Percentiles rank a stretch among this genome's conserved stretches.
These are phyloP conservation scores for Callosobruchus maculatus DNA, from an alignment of 2,888 invertebrate genomes.

Conservation along the genomic window DNA sequence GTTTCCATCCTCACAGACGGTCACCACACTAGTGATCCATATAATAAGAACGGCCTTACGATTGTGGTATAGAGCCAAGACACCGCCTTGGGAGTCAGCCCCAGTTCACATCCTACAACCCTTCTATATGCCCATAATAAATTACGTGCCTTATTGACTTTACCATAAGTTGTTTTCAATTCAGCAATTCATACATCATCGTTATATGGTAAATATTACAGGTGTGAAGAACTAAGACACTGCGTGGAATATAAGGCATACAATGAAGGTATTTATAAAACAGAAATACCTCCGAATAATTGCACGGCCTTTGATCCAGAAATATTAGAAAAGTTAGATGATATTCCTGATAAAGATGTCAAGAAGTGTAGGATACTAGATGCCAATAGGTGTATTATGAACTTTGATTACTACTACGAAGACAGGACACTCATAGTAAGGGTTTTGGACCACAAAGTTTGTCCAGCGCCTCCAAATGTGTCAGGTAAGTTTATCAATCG, in stretches of 20 bases:
- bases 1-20: no score
- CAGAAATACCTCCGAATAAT: constrained; percentile 31
- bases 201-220: constrained; percentile 24
- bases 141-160: no score
- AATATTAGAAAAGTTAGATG: constrained; percentile 26
- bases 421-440: constrained; percentile 42
- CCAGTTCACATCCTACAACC: no score
- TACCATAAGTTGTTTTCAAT: no score
- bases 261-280: constrained; percentile 37
- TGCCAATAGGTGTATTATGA: constrained; percentile 48
- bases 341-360: constrained; percentile 27
- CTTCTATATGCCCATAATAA: no score
- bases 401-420: constrained; percentile 49
- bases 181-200: no score
- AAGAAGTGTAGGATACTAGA: constrained; percentile 48
- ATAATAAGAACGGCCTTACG: no score
- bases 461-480: constrained; percentile 48
- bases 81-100: no score
- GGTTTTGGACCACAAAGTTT: constrained; percentile 49
- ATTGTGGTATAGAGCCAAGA: no score
- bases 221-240: constrained; percentile 64
- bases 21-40: no score
- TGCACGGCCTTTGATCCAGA: constrained; percentile 39
- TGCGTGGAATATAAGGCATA: constrained; percentile 68
- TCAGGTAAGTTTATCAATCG: constrained; percentile 42